Evolutionary conservation across 2,888 invertebrate species (phyloP).

Genomic region (Mycalesis mineus): DNA sequence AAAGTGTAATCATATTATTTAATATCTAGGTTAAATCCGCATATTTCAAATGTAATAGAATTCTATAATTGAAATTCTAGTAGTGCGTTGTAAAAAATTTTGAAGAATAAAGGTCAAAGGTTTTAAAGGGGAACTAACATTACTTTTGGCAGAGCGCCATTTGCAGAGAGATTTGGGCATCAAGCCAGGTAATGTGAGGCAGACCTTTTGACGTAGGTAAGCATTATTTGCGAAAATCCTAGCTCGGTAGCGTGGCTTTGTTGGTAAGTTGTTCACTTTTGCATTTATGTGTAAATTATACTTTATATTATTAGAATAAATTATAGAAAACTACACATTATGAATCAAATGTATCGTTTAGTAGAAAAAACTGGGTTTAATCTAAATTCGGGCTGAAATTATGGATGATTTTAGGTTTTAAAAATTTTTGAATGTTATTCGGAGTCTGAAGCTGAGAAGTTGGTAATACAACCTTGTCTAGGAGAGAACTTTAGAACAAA

Average conservation of each 20-base stretch:
- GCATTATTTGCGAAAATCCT: slow-evolving; percentile 6
- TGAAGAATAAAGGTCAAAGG: slow-evolving; percentile 41
- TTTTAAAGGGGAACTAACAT: slow-evolving; percentile 47
- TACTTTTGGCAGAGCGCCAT: slow-evolving; percentile 55
- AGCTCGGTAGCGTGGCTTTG: neutral
- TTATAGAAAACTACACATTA: no score
- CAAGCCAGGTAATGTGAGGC: slow-evolving; percentile 52
- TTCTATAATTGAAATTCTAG: neutral
- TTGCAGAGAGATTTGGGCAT: slow-evolving; percentile 44
- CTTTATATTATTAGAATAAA: neutral
- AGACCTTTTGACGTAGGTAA: slow-evolving; percentile 39
- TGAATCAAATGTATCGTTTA: no score
- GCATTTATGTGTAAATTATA: neutral
- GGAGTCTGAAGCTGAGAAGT: no score
- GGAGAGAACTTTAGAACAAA: no score
- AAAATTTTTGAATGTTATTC: no score
- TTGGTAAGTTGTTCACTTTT: slow-evolving; percentile 4
- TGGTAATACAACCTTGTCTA: no score
- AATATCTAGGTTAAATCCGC: no score
- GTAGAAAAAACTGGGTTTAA: no score
- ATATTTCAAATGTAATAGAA: neutral
- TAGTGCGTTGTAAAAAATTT: neutral
- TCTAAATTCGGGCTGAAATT: no score
- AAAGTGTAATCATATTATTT: no score
- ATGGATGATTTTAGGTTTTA: no score